A percentile compares a stretch with the other conserved stretches of the same genome.
Conservation (phyloP, 2,888 invertebrate species). For the Conistra vaccinii region DNA sequence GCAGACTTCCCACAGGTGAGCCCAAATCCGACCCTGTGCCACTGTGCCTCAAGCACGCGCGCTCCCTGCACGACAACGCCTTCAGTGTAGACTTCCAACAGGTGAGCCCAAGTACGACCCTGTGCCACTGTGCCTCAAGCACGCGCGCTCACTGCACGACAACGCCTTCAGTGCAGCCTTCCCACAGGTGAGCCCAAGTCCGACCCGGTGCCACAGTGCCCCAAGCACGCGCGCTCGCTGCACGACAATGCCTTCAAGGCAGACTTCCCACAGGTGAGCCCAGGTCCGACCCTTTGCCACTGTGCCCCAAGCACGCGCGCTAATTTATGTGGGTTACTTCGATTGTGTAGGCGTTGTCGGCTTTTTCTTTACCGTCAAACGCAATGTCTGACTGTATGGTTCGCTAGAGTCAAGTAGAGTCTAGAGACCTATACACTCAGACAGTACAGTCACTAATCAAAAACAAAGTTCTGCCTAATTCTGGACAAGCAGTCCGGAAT, state of each 20-base stretch:
- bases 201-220: slow-evolving; percentile 47
- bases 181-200: not conserved
- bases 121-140: not conserved
- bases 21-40: not conserved
- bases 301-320: slow-evolving; percentile 94
- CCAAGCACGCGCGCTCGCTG: slow-evolving; percentile 95
- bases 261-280: slow-evolving; percentile 94
- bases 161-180: not conserved
- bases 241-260: slow-evolving; percentile 96
- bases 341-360: not conserved
- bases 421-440: too few species aligned
- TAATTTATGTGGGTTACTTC: too few species aligned
- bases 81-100: not conserved
- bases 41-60: not conserved
- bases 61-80: not conserved
- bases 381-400: not conserved
- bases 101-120: not conserved
- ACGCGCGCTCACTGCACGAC: not conserved
- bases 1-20: slow-evolving; percentile 95
- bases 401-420: not conserved
- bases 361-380: not conserved
- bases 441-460: too few species aligned
- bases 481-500: too few species aligned
- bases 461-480: too few species aligned
- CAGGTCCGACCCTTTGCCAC: not conserved